Evolutionary conservation across 2,888 invertebrate genomes (phyloP).

Genomic region (Heliothis peltigera): DNA sequence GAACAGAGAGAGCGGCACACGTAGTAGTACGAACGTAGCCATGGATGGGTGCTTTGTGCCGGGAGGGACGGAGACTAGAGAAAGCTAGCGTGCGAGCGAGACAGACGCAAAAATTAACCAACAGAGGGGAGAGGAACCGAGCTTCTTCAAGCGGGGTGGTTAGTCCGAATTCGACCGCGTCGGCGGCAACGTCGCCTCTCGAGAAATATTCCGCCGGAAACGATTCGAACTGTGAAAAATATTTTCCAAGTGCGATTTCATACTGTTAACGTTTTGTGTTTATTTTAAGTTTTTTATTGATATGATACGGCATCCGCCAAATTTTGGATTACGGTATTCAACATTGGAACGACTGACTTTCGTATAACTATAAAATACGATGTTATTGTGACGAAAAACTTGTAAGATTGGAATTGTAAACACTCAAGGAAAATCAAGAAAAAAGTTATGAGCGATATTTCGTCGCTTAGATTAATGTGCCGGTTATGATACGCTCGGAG

Average conservation of each 20-base stretch:
- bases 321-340: constrained; percentile 65
- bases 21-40: constrained; percentile 83
- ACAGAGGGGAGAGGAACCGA: constrained; percentile 88
- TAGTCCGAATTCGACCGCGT: constrained; percentile 89
- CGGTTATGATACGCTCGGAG: constrained; percentile 84
- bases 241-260: constrained; percentile 79
- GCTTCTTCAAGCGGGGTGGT: constrained; percentile 89
- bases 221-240: constrained; percentile 86
- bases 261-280: constrained; percentile 75
- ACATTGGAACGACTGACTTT: constrained; percentile 61
- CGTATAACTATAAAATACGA: constrained; percentile 63
- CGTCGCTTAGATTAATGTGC: constrained; percentile 76
- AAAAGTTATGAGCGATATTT: constrained; percentile 79
- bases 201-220: constrained; percentile 69
- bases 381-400: constrained; percentile 75
- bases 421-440: constrained; percentile 65
- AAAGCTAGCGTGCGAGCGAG: constrained; percentile 84
- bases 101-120: constrained; percentile 85
- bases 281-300: constrained; percentile 69
- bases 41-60: constrained; percentile 81
- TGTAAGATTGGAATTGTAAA: constrained; percentile 64
- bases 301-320: constrained; percentile 57
- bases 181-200: constrained; percentile 78
- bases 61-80: constrained; percentile 81
- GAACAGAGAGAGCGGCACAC: constrained; percentile 87